Base-by-base conservation (phyloP, 2,113 vertebrate species). In the Pyxicephalus adspersus region DNA sequence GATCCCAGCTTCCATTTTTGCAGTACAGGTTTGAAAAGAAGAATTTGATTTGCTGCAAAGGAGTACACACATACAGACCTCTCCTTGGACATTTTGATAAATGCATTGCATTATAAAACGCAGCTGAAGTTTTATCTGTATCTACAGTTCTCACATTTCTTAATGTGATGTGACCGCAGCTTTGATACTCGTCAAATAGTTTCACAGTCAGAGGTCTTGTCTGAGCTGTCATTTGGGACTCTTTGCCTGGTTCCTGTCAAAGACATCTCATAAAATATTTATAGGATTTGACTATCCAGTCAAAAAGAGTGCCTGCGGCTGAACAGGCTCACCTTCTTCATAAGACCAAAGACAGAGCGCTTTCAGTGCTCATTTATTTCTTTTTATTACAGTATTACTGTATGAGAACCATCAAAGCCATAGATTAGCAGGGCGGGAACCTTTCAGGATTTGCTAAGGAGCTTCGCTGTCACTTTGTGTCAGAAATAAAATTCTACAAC, bases 391-490 rank as follows among this genome's bases (percentile, higher is more conserved):
- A 76, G 57, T 76, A 64, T 64, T 61, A 76, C 22, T 34, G 63
- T 76, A 51, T 63, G 73, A 63, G 45, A 76, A 20, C 34, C 58
- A 76, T 76, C 73, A 76, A 63, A 28, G 34, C 50, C 64, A 26
- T 18, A 75, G 72, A 61, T 29, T 38, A 26, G 34, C 19, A 61
- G 54, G 72, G 73, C 28, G 73, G 61, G 58, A 76, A 58, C 57
- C 25, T 63, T 34, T 45, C 8, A 20, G 16, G 73, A 63, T 76
- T 64, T 51, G 63, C 25, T 50, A 18, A 63, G 22, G n/a, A 63
- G 58, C 31, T 76, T 25, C 38, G 61, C 60, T n/a, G 18, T 63
- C 34, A 51, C 9, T 26, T 11, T 64, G 6, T 76, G 5, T 76
- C 58, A 61, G 58, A 61, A 23, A 25, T 61, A 61, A 1, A 26